Evolutionary conservation across 1,140 invertebrate genomes (phyloP).

Genomic region (Bombus pyrosoma): DNA sequence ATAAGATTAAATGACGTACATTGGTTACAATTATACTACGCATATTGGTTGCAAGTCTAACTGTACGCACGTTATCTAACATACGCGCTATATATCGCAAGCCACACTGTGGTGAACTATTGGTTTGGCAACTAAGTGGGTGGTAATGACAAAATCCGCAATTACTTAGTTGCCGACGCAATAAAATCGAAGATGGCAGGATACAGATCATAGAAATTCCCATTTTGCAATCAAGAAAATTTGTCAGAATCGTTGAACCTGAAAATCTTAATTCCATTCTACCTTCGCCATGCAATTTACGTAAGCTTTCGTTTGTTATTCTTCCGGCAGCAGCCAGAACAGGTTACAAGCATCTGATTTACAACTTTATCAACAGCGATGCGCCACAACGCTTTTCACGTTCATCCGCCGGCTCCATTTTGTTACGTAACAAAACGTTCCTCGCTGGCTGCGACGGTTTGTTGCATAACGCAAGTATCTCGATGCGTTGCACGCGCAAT

Average conservation of each 20-base stretch:
- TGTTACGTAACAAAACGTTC: conserved; percentile 8
- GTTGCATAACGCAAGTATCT: conserved; percentile 23
- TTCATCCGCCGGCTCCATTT: not conserved
- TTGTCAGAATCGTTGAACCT: not conserved
- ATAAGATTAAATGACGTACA: too few species aligned
- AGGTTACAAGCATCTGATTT: not conserved
- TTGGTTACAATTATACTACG: too few species aligned
- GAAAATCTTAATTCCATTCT: too few species aligned
- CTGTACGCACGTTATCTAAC: too few species aligned
- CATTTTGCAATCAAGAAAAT: not conserved
- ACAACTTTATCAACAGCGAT: not conserved
- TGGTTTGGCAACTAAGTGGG: too few species aligned
- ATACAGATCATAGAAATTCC: not conserved
- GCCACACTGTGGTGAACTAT: too few species aligned
- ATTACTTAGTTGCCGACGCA: too few species aligned
- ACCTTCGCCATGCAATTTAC: not conserved
- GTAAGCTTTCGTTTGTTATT: not conserved
- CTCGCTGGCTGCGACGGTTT: not conserved
- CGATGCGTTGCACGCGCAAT: not conserved
- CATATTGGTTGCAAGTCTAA: too few species aligned
- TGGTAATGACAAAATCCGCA: too few species aligned
- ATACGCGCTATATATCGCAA: too few species aligned
- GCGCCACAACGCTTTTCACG: not conserved
- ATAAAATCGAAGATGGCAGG: too few species aligned
- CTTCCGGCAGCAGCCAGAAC: not conserved